A percentile compares a stretch with the other conserved stretches of the same genome.
Conservation (phyloP, 1,140 invertebrate species). For the Aphaenogaster rudis region DNA sequence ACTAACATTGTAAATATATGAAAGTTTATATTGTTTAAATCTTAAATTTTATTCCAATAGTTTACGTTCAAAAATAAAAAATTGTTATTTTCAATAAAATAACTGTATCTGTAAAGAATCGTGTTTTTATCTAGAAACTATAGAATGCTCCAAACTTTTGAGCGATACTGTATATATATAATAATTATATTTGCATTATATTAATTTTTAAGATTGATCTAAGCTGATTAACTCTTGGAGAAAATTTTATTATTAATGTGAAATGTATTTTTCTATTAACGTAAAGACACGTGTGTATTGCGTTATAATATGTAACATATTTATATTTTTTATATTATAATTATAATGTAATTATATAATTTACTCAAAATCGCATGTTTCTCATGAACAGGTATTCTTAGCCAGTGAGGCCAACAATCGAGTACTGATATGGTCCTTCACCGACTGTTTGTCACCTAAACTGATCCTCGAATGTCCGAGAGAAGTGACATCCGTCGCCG, state of each 20-base stretch:
- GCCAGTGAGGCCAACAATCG: constrained; percentile 88
- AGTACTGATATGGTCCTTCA: constrained; percentile 92
- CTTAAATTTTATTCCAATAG: no score
- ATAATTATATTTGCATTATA: no score
- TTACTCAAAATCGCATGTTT: not conserved
- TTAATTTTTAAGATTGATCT: not conserved
- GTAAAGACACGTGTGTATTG: not conserved
- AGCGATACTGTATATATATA: no score
- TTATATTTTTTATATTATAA: not conserved
- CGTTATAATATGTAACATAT: no score
- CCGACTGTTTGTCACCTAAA: constrained; percentile 90
- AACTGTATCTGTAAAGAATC: no score
- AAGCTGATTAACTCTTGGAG: not conserved
- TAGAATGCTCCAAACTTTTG: no score
- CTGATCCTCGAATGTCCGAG: constrained; percentile 90
- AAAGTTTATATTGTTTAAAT: no score
- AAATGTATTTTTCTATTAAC: constrained; percentile 8
- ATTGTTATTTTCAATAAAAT: no score
- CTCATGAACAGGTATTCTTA: constrained; percentile 83
- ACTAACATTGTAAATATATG: no score
- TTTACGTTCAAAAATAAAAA: no score
- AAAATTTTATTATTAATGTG: not conserved
- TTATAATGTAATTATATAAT: not conserved
- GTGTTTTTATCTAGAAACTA: no score
- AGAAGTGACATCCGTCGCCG: constrained; percentile 89